Evolutionary conservation across 2,888 invertebrate species (phyloP).

Genomic region (Cephus nigrinus): DNA sequence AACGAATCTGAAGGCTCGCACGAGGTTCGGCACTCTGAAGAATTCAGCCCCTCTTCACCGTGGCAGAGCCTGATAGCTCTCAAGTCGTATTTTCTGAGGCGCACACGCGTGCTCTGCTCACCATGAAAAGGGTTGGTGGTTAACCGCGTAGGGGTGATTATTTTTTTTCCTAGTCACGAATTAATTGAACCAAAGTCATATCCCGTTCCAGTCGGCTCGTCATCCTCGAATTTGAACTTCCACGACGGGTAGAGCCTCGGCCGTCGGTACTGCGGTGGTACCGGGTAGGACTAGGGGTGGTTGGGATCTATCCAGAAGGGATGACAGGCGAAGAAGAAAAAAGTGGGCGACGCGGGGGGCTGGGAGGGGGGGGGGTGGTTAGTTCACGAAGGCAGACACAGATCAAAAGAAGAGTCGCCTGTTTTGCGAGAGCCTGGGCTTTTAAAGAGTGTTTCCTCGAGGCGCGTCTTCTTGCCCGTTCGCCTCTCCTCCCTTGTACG

Average conservation of each 20-base stretch:
- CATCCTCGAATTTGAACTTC: background rate
- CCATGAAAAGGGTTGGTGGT: constrained; percentile 6
- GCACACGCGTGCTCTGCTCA: constrained; percentile 6
- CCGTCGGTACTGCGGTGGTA: constrained; percentile 8
- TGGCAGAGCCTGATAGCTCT: background rate
- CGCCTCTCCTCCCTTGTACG: background rate
- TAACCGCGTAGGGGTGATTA: constrained; percentile 13
- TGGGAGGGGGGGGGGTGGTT: background rate
- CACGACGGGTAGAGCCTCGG: constrained; percentile 14
- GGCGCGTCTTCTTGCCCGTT: background rate
- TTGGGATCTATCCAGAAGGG: background rate
- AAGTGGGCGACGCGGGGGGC: background rate
- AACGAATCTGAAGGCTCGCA: too few relatives aligned
- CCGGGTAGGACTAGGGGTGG: constrained; percentile 18
- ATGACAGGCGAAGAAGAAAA: too few relatives aligned
- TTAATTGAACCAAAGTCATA: constrained; percentile 53
- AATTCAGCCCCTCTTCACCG: too few relatives aligned
- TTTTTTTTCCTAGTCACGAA: constrained; percentile 43
- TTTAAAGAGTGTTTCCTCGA: constrained; percentile 18
- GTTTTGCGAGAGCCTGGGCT: constrained; percentile 5
- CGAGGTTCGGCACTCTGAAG: too few relatives aligned
- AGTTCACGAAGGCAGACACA: constrained; percentile 1
- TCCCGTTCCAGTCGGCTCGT: constrained; percentile 8
- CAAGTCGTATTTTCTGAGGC: background rate
- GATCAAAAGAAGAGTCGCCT: constrained; percentile 4